Conservation (phyloP, 1,140 invertebrate genomes). For the Ceratoteleas bidentatus region DNA sequence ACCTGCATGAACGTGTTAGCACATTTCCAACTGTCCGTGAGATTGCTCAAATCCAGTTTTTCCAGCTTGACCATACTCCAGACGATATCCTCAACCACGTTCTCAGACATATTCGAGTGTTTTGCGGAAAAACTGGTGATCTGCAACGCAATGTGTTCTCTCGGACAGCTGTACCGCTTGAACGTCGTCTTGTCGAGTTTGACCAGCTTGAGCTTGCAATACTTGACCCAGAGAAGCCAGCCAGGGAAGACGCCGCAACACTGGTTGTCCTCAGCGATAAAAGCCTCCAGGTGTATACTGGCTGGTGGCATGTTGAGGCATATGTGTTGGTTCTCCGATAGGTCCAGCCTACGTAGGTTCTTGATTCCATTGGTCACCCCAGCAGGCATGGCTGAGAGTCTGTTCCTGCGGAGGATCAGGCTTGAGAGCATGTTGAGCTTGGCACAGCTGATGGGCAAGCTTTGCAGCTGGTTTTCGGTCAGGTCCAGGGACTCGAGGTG, state of each 20-base stretch:
- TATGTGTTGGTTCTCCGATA: conserved; percentile 58
- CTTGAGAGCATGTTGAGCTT: conserved; percentile 54
- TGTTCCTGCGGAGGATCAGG: conserved; percentile 53
- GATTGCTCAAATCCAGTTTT: conserved; percentile 63
- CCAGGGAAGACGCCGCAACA: conserved; percentile 57
- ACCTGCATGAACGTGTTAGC: conserved; percentile 53
- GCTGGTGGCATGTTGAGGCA: conserved; percentile 43
- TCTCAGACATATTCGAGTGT: conserved; percentile 54
- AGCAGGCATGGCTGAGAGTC: conserved; percentile 59
- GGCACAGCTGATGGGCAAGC: conserved; percentile 53
- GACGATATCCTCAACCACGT: conserved; percentile 44
- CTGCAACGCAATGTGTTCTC: conserved; percentile 7
- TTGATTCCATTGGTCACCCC: conserved; percentile 67
- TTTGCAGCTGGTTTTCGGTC: conserved; percentile 48
- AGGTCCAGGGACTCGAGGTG: conserved; percentile 66
- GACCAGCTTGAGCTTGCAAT: conserved; percentile 48
- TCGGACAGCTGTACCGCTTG: conserved; percentile 26
- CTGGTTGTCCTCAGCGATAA: conserved; percentile 55
- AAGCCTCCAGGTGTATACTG: conserved; percentile 61
- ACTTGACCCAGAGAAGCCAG: conserved; percentile 68
- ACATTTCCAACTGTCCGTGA: not conserved
- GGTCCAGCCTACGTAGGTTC: conserved; percentile 53
- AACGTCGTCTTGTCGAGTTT: conserved; percentile 64
- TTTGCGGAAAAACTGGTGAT: conserved; percentile 63
- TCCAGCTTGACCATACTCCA: conserved; percentile 55